phyloP scores from a whole-genome alignment of 2,888 invertebrate species.

The Hyalella azteca region DNA sequence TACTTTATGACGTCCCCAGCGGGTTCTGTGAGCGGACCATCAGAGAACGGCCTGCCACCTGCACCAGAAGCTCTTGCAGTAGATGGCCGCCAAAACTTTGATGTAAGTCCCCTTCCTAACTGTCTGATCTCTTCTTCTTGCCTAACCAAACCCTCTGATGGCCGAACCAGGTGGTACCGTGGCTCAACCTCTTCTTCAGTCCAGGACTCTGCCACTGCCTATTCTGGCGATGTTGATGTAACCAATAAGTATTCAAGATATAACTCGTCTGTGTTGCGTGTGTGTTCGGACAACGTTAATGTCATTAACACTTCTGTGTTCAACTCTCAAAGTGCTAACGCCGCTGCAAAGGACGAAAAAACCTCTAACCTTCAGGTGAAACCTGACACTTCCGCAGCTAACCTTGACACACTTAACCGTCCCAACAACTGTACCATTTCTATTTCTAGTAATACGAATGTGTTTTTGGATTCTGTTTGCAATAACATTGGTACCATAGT shows the following conservation, averaged over 20 bases:
- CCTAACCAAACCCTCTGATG: background rate
- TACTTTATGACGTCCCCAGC: background rate
- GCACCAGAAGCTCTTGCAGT: background rate
- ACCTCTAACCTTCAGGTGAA: too few species aligned
- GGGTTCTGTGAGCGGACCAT: background rate
- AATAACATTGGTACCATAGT: too few species aligned
- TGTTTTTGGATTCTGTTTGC: too few species aligned
- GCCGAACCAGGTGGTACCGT: background rate
- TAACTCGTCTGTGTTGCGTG: background rate
- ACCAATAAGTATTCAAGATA: background rate
- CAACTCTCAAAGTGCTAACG: background rate
- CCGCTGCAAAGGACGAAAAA: too few species aligned
- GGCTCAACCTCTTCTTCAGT: background rate
- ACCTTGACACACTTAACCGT: too few species aligned
- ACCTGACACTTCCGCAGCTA: too few species aligned
- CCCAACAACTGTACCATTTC: background rate
- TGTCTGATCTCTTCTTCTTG: background rate
- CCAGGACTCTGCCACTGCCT: background rate
- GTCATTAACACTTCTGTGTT: background rate
- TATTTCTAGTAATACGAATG: too few species aligned
- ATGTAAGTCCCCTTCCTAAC: conserved; percentile 11
- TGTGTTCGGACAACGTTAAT: background rate
- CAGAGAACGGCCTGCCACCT: background rate
- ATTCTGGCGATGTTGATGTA: background rate
- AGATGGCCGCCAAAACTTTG: background rate